Percentiles rank a stretch among this genome's conserved stretches.
These are phyloP conservation scores for Megaceryle maxima DNA, from an alignment of 2,113 vertebrate species.

Conservation along the genomic window DNA sequence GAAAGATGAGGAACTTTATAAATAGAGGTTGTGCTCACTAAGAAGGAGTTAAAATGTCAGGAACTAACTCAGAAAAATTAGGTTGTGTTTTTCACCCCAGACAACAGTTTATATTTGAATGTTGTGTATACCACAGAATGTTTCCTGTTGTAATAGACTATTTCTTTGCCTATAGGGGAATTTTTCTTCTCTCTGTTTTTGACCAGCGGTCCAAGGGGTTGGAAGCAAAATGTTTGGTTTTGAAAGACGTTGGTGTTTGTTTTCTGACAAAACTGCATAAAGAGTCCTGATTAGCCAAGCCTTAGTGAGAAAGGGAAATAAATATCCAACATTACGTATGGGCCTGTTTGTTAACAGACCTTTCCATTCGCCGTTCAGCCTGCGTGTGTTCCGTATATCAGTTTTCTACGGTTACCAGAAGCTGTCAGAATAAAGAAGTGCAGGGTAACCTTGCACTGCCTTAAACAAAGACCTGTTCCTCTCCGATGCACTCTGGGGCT, in stretches of 20 bases:
- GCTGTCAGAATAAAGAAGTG: neutral
- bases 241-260: accelerated
- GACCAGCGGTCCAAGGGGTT: neutral
- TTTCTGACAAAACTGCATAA: neutral
- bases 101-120: neutral
- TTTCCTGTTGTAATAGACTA: neutral
- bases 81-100: neutral
- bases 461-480: constrained; percentile 26
- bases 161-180: neutral
- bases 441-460: neutral
- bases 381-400: accelerated
- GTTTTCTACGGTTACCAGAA: neutral
- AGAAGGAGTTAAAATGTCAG: neutral
- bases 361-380: accelerated
- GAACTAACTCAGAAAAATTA: neutral
- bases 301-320: neutral
- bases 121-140: neutral
- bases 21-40: neutral
- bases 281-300: accelerated
- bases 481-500: neutral
- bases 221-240: neutral
- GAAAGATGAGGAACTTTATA: neutral
- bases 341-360: neutral
- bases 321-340: accelerated
- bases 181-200: neutral